Evolutionary conservation across 1,140 invertebrate species (phyloP).

Genomic region (Holotrichia oblita): DNA sequence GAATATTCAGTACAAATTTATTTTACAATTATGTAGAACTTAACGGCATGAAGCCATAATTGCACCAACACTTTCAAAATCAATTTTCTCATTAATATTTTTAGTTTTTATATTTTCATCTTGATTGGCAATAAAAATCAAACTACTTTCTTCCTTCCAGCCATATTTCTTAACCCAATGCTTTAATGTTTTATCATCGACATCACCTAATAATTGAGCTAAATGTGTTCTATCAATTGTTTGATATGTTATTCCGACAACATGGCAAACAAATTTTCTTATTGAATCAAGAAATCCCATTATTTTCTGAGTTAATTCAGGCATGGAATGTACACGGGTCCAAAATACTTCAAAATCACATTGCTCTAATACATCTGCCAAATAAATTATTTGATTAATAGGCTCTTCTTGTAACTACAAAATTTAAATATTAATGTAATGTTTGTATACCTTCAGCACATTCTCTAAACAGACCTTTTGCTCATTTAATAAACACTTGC

Average conservation of each 20-base stretch:
- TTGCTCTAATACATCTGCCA: constrained; percentile 91
- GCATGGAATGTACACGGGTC: constrained; percentile 77
- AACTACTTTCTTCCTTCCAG: constrained; percentile 83
- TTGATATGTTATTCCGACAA: constrained; percentile 96
- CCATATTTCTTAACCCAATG: constrained; percentile 96
- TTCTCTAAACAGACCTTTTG: constrained; percentile 72
- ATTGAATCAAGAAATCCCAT: constrained; percentile 96
- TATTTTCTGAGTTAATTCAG: constrained; percentile 78
- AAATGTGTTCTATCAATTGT: constrained; percentile 87
- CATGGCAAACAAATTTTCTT: constrained; percentile 96
- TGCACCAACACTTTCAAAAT: constrained; percentile 91
- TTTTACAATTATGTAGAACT: constrained; percentile 18
- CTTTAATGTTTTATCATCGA: constrained; percentile 84
- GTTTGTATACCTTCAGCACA: constrained; percentile 40
- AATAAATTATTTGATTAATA: constrained; percentile 85
- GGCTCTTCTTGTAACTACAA: constrained; percentile 79
- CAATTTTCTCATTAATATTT: constrained; percentile 98
- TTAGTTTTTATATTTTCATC: constrained; percentile 98
- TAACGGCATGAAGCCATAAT: constrained; percentile 81
- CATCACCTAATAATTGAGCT: constrained; percentile 83
- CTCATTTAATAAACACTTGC: constrained; percentile 92
- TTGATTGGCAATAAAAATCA: constrained; percentile 92
- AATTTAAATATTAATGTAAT: constrained; percentile 64
- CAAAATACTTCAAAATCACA: constrained; percentile 95
- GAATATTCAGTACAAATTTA: neutral